phyloP scores from a whole-genome alignment of 2,113 vertebrate genomes.

The Catharus minimus region DNA sequence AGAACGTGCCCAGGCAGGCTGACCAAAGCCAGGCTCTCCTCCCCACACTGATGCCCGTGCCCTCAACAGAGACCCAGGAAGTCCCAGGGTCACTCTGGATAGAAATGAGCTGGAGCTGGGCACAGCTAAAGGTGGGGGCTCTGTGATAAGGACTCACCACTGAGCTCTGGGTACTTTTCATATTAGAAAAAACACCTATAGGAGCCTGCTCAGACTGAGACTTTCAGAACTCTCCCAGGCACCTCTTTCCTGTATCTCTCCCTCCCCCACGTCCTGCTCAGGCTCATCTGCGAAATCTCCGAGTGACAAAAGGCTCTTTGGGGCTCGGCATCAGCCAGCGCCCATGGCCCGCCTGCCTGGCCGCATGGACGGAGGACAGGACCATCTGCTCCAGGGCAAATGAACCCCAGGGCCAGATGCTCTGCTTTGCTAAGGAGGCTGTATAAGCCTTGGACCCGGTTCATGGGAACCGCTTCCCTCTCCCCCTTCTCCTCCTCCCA shows the following conservation, averaged over 20 bases:
- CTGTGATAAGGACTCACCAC: not conserved
- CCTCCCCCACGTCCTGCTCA: rapidly evolving
- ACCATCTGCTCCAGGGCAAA: slow-evolving; percentile 69
- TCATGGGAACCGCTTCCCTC: slow-evolving; percentile 52
- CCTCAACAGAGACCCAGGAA: not conserved
- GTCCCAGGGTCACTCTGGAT: not conserved
- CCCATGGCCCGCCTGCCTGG: not conserved
- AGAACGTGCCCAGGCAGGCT: not conserved
- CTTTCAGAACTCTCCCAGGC: not conserved
- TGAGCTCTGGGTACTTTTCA: not conserved
- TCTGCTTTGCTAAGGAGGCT: slow-evolving; percentile 54
- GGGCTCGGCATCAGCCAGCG: slow-evolving; percentile 19
- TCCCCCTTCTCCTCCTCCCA: slow-evolving; percentile 42
- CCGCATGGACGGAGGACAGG: not conserved
- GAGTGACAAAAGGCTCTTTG: slow-evolving; percentile 21
- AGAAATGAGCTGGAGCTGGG: not conserved
- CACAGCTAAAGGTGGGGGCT: not conserved
- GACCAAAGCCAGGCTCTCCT: not conserved
- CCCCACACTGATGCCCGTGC: rapidly evolving
- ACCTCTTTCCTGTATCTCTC: not conserved
- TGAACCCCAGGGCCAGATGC: slow-evolving; percentile 67
- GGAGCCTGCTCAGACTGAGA: not conserved
- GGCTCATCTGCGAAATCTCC: not conserved
- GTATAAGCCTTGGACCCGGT: slow-evolving; percentile 41
- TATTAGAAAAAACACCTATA: not conserved